A percentile compares a stretch with the other conserved stretches of the same genome.
phyloP scores from a whole-genome alignment of 2,888 invertebrate species.

The Lycaena phlaeas region DNA sequence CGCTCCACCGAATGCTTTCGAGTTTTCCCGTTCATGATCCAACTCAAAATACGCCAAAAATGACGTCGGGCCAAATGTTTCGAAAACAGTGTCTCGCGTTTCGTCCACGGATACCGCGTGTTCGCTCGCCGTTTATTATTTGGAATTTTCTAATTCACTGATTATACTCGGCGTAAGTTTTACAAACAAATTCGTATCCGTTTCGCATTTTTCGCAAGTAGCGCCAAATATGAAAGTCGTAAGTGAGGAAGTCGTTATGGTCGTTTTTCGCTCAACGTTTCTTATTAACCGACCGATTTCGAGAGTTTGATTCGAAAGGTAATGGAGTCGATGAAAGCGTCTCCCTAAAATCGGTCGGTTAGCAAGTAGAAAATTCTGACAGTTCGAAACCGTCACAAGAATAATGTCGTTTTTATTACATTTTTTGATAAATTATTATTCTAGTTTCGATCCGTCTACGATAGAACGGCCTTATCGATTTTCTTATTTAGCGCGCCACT shows the following conservation, averaged over 20 bases:
- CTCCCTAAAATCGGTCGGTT: slow-evolving; percentile 21
- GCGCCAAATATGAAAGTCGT: slow-evolving; percentile 64
- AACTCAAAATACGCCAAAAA: slow-evolving; percentile 74
- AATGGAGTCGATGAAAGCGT: slow-evolving; percentile 12
- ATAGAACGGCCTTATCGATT: slow-evolving; percentile 64
- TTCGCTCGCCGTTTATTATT: slow-evolving; percentile 54
- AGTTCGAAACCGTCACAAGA: slow-evolving; percentile 61
- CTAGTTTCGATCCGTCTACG: slow-evolving; percentile 58
- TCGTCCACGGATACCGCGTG: slow-evolving; percentile 57
- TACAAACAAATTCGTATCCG: slow-evolving; percentile 64
- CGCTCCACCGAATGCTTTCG: slow-evolving; percentile 65
- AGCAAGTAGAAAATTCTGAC: slow-evolving; percentile 65
- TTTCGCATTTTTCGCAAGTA: slow-evolving; percentile 65
- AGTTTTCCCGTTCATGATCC: slow-evolving; percentile 69
- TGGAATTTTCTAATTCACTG: slow-evolving; percentile 78
- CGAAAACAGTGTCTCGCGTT: slow-evolving; percentile 70
- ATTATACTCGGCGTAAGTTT: slow-evolving; percentile 58
- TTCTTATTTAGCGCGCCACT: slow-evolving; percentile 65
- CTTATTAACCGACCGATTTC: slow-evolving; percentile 40
- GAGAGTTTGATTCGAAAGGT: slow-evolving; percentile 24
- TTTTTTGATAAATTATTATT: slow-evolving; percentile 72
- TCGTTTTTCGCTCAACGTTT: slow-evolving; percentile 36
- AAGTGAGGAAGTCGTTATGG: slow-evolving; percentile 43
- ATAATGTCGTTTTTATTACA: slow-evolving; percentile 73
- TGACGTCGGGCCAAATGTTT: slow-evolving; percentile 68